Base-by-base conservation (phyloP, 1,140 invertebrate species). In the Tetramorium parvispinum region DNA sequence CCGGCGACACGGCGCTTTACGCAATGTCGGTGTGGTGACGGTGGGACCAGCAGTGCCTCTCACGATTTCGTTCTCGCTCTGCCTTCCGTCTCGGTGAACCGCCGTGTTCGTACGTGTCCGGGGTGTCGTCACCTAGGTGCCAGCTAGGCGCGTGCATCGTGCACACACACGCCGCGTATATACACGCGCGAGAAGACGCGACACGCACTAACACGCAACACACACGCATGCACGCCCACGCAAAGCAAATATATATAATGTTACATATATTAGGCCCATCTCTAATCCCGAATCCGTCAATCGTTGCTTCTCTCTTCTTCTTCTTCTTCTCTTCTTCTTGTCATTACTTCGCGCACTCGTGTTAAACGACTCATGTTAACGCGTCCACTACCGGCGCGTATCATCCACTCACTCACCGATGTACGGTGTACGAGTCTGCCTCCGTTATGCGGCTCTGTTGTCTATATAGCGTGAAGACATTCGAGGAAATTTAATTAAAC, bases 1-100 rank as follows among this genome's bases (percentile, higher is more conserved):
- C 94, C 94, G 94, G 93, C 94, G 92, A 93, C 93, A 92, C 94
- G 93, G 93, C 93, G 93, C 93, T 93, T 59, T 89, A 94, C 92
- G 93, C 90, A 90, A 92, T 92, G 93, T 94, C 93, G 92, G 91
- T 92, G 88, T 85, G 88, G 79, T 86, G 89, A 90, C 93, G 88
- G 88, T 91, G 91, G 91, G 89, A 93, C 87, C 93, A 83, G 79
- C 79, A 93, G 93, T 93, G 92, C 92, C 93, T 93, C 93, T 88
- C 89, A 92, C 93, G 91, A 90, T 91, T 88, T 76, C 89, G 89
- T 91, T 91, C 89, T 91, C 87, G 89, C 88, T 91, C 79, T 87
- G 83, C 71, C 86, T 78, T 86, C 85, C 89, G 89, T 88, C 77
- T 91, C 89, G 79, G 79, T 88, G 32, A 70, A 68, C 46, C 46